Evolutionary conservation across 2,797 vertebrate genomes (phyloP), one percentile per base, ranked within the genome.

Genomic region (Lerista edwardsae): DNA sequence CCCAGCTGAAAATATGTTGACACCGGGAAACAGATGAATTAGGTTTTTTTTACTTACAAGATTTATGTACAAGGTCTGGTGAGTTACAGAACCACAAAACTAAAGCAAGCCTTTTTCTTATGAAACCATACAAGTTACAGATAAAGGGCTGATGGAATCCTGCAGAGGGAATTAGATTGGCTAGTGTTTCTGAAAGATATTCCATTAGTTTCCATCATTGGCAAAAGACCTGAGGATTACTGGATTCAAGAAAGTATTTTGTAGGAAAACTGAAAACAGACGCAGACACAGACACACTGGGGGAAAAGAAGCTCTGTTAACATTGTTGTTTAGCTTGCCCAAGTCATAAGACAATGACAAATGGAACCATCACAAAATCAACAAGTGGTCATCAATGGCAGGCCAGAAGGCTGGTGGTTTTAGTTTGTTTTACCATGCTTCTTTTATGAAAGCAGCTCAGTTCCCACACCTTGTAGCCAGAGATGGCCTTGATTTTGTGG

Each of bases 111-210:
- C 59, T 67, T 17, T 83, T 78, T 71, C 3, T 82, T 90, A 90
- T 29, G 74, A 90, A 65, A 77, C 91, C 65, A 23, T 41, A 77
- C 0, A 4, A 57, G n/a, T 19, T 83, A n/a, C 14, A 36, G 85
- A 89, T 74, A 85, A 79, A 84, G 21, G 34, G n/a, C 15, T 59
- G 1, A 61, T 14, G 75, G n/a, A 82, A 31, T 44, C 51, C 2
- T 83, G 21, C 41, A 76, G 90, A 81, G 41, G 83, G 72, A 91
- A 93, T 88, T 85, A 59, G 17, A 68, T 88, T 82, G 84, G 2
- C 47, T 36, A 79, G 34, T 82, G 76, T 89, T 77, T 86, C 89
- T 93, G 91, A 93, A 95, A 92, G 69, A 77, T 81, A 64, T 44
- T 87, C 27, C 62, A 90, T 89, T 88, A 92, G 34, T 81, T 92